These are phyloP conservation scores for Siniperca knerii DNA, from an alignment of 2,113 vertebrate genomes.

Conservation along the genomic window DNA sequence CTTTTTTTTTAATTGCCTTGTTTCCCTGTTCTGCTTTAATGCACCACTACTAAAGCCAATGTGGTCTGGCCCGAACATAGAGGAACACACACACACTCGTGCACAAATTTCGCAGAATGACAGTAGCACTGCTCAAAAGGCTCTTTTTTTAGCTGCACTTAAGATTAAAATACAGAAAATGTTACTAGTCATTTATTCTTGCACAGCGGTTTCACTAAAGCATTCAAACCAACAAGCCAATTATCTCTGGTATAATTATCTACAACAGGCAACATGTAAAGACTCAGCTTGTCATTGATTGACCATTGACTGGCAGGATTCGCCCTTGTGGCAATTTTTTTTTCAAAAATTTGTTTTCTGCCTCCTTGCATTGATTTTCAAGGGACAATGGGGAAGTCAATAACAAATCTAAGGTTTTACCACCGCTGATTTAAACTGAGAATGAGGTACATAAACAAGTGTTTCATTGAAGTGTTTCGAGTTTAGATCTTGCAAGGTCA, in stretches of 20 bases:
- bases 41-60: neutral
- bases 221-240: slow-evolving; percentile 53
- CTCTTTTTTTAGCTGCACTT: neutral
- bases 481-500: slow-evolving; percentile 23
- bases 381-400: slow-evolving; percentile 45
- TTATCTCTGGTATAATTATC: slow-evolving; percentile 61
- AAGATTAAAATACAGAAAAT: slow-evolving; percentile 2
- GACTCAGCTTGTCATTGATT: slow-evolving; percentile 58
- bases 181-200: neutral
- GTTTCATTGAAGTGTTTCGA: neutral
- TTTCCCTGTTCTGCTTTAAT: neutral
- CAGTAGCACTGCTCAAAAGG: neutral
- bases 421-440: slow-evolving; percentile 11
- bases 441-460: neutral
- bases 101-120: neutral
- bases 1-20: no score
- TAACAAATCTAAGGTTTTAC: slow-evolving; percentile 53
- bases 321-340: slow-evolving; percentile 70
- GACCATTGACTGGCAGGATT: slow-evolving; percentile 55
- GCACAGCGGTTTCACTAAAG: slow-evolving; percentile 7
- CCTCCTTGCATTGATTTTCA: slow-evolving; percentile 50
- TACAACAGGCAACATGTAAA: slow-evolving; percentile 30
- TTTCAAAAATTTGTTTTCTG: slow-evolving; percentile 48
- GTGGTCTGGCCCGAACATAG: neutral
- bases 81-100: neutral